A percentile compares a stretch with the other conserved stretches of the same genome.
Evolutionary conservation across 2,113 vertebrate genomes (phyloP).

Genomic region (Guaruba guarouba): DNA sequence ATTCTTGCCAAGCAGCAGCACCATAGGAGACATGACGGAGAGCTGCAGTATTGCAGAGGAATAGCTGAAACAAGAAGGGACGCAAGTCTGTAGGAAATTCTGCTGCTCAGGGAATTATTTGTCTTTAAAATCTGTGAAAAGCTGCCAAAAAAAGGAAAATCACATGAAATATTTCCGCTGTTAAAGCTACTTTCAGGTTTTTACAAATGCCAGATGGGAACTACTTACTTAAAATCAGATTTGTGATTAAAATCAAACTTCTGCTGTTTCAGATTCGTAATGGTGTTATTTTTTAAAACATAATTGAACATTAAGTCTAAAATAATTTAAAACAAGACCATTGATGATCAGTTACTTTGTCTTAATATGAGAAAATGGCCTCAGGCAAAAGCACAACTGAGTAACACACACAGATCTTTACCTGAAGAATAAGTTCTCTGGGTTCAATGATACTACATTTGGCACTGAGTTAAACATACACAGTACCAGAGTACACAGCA

Average conservation of each 20-base stretch:
- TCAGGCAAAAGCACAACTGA: background rate
- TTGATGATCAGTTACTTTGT: background rate
- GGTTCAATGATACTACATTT: background rate
- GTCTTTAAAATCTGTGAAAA: background rate
- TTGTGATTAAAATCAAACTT: background rate
- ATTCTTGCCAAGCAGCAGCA: background rate
- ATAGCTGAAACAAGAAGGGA: background rate
- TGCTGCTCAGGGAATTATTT: background rate
- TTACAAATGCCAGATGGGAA: background rate
- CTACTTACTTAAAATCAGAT: background rate
- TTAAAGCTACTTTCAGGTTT: background rate
- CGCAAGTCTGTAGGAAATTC: background rate
- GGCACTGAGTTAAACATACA: background rate
- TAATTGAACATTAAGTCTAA: background rate
- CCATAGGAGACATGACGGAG: background rate
- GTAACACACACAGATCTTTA: background rate
- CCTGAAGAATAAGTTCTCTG: background rate
- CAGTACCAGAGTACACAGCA: background rate
- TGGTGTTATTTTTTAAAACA: background rate
- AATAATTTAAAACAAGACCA: background rate
- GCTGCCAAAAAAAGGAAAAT: background rate
- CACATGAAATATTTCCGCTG: background rate
- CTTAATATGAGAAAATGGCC: background rate
- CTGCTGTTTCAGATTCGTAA: background rate
- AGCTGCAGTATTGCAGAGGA: background rate